Conservation (phyloP, 2,113 vertebrate species). For the Pipa parva region DNA sequence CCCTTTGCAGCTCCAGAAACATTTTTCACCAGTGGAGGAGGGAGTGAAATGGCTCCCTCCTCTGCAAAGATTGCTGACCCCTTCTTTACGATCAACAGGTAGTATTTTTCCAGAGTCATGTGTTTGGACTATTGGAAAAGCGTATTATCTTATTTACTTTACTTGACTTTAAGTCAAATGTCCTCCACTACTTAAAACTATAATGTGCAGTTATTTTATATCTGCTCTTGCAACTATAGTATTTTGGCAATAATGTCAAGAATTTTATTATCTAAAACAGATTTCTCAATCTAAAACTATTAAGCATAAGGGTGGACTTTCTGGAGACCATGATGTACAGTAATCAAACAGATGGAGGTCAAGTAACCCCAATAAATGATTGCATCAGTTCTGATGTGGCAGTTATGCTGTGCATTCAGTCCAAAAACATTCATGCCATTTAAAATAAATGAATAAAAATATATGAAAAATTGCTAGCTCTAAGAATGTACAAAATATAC, state of each 20-base stretch:
- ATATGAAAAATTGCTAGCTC: slow-evolving; percentile 43
- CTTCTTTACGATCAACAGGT: no score
- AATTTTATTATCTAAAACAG: slow-evolving; percentile 8
- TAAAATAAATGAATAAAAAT: background rate
- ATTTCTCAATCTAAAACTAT: background rate
- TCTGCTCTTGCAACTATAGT: background rate
- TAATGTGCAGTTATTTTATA: background rate
- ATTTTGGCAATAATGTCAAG: slow-evolving; percentile 14
- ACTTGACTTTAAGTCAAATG: no score
- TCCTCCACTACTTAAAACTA: no score
- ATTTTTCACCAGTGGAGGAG: no score
- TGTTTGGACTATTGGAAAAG: no score
- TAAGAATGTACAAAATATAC: slow-evolving; percentile 39
- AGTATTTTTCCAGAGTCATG: no score
- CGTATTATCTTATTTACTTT: no score
- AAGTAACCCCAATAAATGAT: slow-evolving; percentile 13
- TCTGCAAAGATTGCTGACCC: no score
- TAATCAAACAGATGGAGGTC: background rate
- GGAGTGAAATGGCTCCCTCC: no score
- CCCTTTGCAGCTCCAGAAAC: no score
- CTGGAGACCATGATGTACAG: background rate
- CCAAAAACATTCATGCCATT: background rate
- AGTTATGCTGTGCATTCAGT: background rate
- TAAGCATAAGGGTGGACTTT: slow-evolving; percentile 25
- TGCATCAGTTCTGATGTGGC: slow-evolving; percentile 19